Percentiles rank a stretch among this genome's conserved stretches.
phyloP scores from a whole-genome alignment of 2,888 invertebrate species.

The Myopa tessellatipennis region DNA sequence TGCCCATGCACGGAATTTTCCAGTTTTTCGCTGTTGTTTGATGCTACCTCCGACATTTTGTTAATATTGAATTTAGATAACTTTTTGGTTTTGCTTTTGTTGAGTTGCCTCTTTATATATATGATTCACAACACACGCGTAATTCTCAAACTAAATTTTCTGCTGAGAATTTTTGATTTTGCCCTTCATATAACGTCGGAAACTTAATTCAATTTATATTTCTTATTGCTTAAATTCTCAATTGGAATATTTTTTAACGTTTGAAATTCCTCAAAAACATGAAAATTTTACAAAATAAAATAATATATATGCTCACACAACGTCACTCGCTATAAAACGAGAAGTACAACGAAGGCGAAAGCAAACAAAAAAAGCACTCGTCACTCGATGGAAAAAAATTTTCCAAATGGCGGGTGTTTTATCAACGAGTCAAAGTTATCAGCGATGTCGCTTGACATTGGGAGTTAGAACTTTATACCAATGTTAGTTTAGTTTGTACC shows the following conservation, averaged over 20 bases:
- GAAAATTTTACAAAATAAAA: conserved; percentile 41
- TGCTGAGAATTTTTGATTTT: conserved; percentile 24
- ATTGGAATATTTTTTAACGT: conserved; percentile 39
- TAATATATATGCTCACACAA: background rate
- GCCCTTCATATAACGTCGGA: background rate
- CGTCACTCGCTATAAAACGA: background rate
- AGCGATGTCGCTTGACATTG: background rate
- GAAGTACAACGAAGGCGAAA: too few species aligned
- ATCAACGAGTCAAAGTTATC: background rate
- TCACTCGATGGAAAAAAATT: too few species aligned
- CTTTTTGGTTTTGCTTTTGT: conserved; percentile 25
- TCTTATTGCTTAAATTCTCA: conserved; percentile 8
- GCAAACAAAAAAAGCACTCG: too few species aligned
- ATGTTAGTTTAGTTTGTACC: too few species aligned
- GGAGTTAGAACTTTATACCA: background rate
- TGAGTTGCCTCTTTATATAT: conserved; percentile 28
- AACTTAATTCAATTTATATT: conserved; percentile 21
- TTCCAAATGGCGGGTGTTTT: too few species aligned
- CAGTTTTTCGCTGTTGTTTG: conserved; percentile 52
- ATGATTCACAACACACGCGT: conserved; percentile 43
- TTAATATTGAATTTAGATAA: conserved; percentile 21
- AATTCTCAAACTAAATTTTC: conserved; percentile 32
- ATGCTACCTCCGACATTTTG: conserved; percentile 59
- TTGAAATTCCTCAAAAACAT: conserved; percentile 47
- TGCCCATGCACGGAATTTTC: conserved; percentile 43